These are phyloP conservation scores for Uria lomvia DNA, from an alignment of 2,113 vertebrate genomes.

Conservation along the genomic window DNA sequence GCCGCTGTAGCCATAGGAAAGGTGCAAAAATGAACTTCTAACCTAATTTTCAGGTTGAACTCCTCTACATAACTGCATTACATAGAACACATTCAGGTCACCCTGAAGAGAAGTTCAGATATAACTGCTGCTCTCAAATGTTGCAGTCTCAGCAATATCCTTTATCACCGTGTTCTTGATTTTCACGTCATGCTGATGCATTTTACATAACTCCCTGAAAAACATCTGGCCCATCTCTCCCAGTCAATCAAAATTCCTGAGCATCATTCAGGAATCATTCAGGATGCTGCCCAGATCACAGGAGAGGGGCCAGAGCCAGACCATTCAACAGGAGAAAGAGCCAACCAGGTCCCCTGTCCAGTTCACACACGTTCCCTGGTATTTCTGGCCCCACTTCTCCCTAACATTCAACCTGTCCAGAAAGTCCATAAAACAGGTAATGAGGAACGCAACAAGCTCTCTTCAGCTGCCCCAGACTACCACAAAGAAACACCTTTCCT, in stretches of 20 bases:
- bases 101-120: neutral
- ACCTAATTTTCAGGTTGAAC: neutral
- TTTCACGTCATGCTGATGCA: neutral
- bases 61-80: neutral
- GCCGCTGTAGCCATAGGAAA: neutral
- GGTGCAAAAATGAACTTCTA: neutral
- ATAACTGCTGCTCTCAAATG: neutral
- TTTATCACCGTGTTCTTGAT: neutral
- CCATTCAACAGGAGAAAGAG: rapidly evolving
- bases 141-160: neutral
- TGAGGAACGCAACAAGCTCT: rapidly evolving
- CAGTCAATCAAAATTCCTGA: neutral
- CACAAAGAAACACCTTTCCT: neutral
- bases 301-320: neutral
- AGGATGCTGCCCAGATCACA: neutral
- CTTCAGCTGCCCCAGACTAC: neutral
- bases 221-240: neutral
- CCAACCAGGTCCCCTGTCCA: neutral
- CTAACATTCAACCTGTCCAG: neutral
- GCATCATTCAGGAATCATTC: neutral
- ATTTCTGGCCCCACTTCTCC: neutral
- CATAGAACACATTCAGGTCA: neutral
- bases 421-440: neutral
- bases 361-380: neutral
- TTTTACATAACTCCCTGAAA: neutral